Percentiles rank a stretch among this genome's conserved stretches.
Conservation (phyloP, 2,888 invertebrate species). For the Ferrisia virgata region DNA sequence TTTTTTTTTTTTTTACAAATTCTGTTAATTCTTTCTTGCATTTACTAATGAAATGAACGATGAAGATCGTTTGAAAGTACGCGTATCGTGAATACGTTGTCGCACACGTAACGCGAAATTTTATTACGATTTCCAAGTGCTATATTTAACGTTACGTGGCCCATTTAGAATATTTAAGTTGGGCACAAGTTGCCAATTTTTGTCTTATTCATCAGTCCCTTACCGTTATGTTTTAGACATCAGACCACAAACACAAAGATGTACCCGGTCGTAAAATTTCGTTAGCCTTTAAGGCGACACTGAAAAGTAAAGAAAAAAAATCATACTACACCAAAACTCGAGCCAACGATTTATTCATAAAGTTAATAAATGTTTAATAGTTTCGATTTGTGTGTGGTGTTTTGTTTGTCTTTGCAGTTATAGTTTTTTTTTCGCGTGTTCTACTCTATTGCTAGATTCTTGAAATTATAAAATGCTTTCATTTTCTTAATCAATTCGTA, state of each 20-base stretch:
- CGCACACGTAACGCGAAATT: neutral
- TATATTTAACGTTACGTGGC: constrained; percentile 14
- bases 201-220: neutral
- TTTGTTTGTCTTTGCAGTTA: neutral
- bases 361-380: neutral
- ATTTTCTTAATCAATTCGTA: neutral
- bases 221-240: neutral
- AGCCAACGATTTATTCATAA: neutral
- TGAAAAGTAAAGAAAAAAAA: neutral
- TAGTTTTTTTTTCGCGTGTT: neutral
- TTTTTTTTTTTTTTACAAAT: neutral
- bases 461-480: neutral
- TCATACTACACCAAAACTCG: neutral
- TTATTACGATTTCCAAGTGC: neutral
- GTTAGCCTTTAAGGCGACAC: neutral
- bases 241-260: neutral
- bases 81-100: neutral
- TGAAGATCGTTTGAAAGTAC: neutral
- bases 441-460: no score
- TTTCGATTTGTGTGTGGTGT: neutral
- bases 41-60: neutral
- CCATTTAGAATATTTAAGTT: constrained; percentile 13
- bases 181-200: neutral
- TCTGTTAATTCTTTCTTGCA: neutral
- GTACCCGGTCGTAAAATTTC: neutral